Base-by-base conservation (phyloP, 1,140 invertebrate species). In the Drosophila kurseongensis region DNA sequence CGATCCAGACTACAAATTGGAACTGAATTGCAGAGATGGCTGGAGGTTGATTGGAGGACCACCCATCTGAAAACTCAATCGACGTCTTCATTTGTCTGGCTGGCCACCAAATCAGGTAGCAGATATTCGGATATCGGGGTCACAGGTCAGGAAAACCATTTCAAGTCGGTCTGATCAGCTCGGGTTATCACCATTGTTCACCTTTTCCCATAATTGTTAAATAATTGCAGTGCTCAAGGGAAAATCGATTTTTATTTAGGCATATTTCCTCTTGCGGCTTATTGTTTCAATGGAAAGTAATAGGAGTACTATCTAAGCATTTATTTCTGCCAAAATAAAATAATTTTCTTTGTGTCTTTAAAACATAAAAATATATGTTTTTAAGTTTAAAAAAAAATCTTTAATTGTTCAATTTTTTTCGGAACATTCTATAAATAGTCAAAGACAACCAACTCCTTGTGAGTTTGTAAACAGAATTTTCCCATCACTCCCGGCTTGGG, bases 61-160 rank as follows among this genome's bases (percentile, higher is more conserved):
- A 71, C 67, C 67, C 67, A 71, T 57, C 12, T 35, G 13, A 32
- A 10, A 18, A 48, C 35, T 14, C 14, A 23, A 71, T 47, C 29
- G 59, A 62, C 4, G 51, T 69, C 67, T 71, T 71, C 18, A 71
- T 66, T 65, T 48, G 23, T 29, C 32, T 36, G 42, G 10, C 36
- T 40, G 16, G 16, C 41, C 56, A 23, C 40, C 45, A 63, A 52
- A 52, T 66, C 65, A 68, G 65, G 65, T 68, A 68, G 65, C 65
- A 66, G 10, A 67, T 67, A 27, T 50, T 67, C 63, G 44, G 56
- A 75, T 63, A 50, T 38, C 16, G 29, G 50, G 71, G 56, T 41
- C 54, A 79, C 47, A 79, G 74, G 68, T 73, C 60, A 79, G 65
- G 61, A 51, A 59, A 59, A 36, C 42, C 61, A 48, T 40, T 59